These are phyloP conservation scores for Novumbra hubbsi DNA, from an alignment of 2,797 vertebrate species.

Conservation along the genomic window DNA sequence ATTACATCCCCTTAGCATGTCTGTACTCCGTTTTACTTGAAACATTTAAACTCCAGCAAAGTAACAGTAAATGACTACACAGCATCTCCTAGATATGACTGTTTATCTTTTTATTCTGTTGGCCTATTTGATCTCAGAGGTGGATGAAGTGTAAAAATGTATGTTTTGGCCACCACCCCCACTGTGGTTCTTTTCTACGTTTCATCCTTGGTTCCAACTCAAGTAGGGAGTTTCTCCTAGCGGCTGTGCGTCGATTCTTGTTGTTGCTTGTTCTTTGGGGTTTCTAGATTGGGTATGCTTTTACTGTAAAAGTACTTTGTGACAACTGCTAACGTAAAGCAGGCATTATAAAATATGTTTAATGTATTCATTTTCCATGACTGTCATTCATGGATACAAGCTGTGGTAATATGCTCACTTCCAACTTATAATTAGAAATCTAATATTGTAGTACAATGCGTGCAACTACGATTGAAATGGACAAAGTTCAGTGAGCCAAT, in stretches of 20 bases:
- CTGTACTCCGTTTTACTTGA: slow-evolving; percentile 19
- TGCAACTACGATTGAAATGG: not conserved
- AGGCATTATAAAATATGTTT: too few relatives aligned
- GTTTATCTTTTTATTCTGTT: slow-evolving; percentile 47
- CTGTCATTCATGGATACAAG: not conserved
- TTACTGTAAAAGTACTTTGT: too few relatives aligned
- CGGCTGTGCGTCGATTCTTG: too few relatives aligned
- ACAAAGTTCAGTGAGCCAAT: not conserved
- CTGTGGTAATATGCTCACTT: not conserved
- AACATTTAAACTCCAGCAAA: slow-evolving; percentile 43
- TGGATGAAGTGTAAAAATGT: slow-evolving; percentile 60
- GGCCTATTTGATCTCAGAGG: slow-evolving; percentile 37
- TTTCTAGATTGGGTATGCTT: too few relatives aligned
- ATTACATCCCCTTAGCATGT: not conserved
- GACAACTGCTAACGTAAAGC: too few relatives aligned
- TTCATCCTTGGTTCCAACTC: too few relatives aligned
- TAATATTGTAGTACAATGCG: not conserved
- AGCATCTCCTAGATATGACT: slow-evolving; percentile 56
- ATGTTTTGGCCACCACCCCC: slow-evolving; percentile 26
- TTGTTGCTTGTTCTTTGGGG: too few relatives aligned
- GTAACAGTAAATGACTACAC: slow-evolving; percentile 6
- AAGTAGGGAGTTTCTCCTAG: too few relatives aligned
- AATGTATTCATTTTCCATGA: slow-evolving; percentile 10
- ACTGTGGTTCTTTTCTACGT: too few relatives aligned
- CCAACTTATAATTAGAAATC: not conserved